A percentile compares a stretch with the other conserved stretches of the same genome.
These are phyloP conservation scores for Oncorhynchus kisutch DNA, from an alignment of 2,113 vertebrate genomes.

Conservation along the genomic window DNA sequence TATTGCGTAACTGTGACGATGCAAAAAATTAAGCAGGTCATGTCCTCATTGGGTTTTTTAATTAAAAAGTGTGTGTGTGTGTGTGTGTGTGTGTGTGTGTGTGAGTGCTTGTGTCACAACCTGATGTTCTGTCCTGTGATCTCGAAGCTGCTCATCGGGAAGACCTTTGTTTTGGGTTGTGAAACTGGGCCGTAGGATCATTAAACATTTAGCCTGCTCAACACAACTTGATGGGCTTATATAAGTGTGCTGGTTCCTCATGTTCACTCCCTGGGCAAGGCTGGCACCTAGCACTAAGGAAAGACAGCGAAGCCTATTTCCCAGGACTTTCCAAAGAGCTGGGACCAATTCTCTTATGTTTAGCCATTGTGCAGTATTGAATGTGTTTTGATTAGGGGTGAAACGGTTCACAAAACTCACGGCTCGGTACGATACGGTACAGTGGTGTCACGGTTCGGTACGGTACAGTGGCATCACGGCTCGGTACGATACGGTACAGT, in stretches of 20 bases:
- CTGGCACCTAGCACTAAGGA: too few species aligned
- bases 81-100: too few species aligned
- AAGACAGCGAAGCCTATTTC: background rate
- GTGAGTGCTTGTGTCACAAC: background rate
- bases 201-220: constrained; percentile 6
- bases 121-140: background rate
- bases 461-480: too few species aligned
- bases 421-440: too few species aligned
- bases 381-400: too few species aligned
- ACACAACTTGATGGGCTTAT: constrained; percentile 12
- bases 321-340: background rate
- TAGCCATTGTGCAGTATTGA: too few species aligned
- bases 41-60: constrained; percentile 9
- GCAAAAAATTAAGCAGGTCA: constrained; percentile 14
- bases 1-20: constrained; percentile 43
- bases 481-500: too few species aligned
- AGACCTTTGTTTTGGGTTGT: background rate
- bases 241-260: constrained; percentile 46
- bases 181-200: background rate
- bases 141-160: background rate
- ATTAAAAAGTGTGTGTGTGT: constrained; percentile 2
- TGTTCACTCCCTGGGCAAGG: constrained; percentile 1
- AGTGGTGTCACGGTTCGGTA: too few species aligned
- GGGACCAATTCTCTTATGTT: background rate
- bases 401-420: too few species aligned